Base-by-base conservation (phyloP, 2,113 vertebrate species). In the Cyanoramphus novaezelandiae region DNA sequence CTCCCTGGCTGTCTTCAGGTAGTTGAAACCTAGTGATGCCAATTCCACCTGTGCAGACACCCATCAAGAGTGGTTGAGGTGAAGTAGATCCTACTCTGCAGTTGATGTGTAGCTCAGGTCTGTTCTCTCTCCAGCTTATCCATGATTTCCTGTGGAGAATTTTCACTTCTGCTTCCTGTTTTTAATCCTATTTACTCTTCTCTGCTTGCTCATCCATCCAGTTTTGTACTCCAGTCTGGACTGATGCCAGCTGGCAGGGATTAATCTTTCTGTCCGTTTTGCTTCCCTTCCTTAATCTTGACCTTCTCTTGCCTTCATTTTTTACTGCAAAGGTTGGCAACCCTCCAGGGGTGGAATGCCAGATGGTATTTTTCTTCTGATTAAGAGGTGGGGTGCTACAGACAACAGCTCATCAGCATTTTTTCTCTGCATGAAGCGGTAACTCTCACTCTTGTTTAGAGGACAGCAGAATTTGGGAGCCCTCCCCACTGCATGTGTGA, bases 271-370 rank as follows among this genome's bases (percentile, higher is more conserved):
- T 33, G 46, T 44, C 69, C 69, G 28, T 27, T 83, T 49, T 76
- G 80, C 72, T 86, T 70, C 77, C 39, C 20, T 96, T 92, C 65
- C 74, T 94, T 94, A 81, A 43, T 86, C 86, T 93, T 95, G 90
- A 96, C 95, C 95, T 97, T 95, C 92, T 92, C 81, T 29, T 95
- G 81, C 84, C 16, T 92, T 87, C 11, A 4, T 82, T 31, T 95
- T 95, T 96, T 85, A 85, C 93, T 96, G 95, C 93, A 95, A 95
- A 96, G 96, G 84, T 87, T 96, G 96, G 96, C 96, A 96, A 86
- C 62, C 57, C 89, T 95, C 93, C 94, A 95, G 89, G 77, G 83
- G 89, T 96, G 91, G 72, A 67, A 17, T 91, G 95, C 96, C 96
- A 97, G 96, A 97, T 97, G 96, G 96, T 87, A 85, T 92, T 95